Conservation (phyloP, 2,797 vertebrate genomes). For the Rhinichthys osculus region DNA sequence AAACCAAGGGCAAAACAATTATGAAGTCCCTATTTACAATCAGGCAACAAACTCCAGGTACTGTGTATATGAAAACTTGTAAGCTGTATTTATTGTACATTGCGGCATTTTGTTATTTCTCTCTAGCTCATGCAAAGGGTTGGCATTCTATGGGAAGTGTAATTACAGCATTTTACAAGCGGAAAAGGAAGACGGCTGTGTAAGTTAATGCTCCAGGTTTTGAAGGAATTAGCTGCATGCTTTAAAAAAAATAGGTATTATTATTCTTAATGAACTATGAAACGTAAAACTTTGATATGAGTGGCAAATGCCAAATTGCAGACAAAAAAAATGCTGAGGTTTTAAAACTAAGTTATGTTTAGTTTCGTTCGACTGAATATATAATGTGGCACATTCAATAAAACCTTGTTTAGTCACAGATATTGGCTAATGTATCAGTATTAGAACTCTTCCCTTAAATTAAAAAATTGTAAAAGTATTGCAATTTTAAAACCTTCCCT, state of each 20-base stretch:
- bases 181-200: constrained; percentile 47
- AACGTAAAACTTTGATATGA: not conserved
- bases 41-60: constrained; percentile 57
- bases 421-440: constrained; percentile 60
- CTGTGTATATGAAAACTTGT: constrained; percentile 36
- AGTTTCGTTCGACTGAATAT: constrained; percentile 51
- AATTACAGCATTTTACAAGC: constrained; percentile 90
- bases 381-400: constrained; percentile 60
- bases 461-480: constrained; percentile 26
- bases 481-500: constrained; percentile 53
- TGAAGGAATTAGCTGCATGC: not conserved
- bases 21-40: constrained; percentile 45
- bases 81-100: constrained; percentile 54
- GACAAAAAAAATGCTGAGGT: not conserved
- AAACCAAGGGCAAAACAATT: constrained; percentile 17
- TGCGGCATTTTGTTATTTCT: constrained; percentile 48
- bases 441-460: not conserved
- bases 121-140: constrained; percentile 84
- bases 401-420: not conserved
- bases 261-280: not conserved
- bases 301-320: not conserved
- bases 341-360: not conserved
- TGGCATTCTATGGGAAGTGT: constrained; percentile 67
- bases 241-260: constrained; percentile 3
- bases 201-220: not conserved